Evolutionary conservation across 1,140 invertebrate genomes (phyloP), one percentile per base, ranked within the genome.

Genomic region (Harpegnathos saltator): DNA sequence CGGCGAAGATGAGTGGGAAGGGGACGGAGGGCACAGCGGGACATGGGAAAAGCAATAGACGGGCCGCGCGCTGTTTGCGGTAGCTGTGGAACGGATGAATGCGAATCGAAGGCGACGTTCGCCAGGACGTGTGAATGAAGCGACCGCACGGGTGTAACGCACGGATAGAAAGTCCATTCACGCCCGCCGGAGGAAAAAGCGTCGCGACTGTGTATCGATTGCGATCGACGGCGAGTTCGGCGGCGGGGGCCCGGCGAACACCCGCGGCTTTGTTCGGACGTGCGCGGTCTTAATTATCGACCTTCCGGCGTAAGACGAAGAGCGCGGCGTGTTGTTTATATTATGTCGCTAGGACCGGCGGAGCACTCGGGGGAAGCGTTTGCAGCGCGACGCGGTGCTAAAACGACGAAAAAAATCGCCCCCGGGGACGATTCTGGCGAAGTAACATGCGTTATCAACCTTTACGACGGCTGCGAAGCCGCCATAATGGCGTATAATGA

Each of bases 81-180:
- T 50, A 17, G 22, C 24, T 22, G 24, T 33, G 22, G 66, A 83
- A 84, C 48, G 82, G 72, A 83, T 68, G 73, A 85, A 85, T 68
- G 80, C 66, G 19, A 52, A 85, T 86, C 85, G 83, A 85, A 86
- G 56, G 63, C 82, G 71, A 38, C n/a, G 15, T 58, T 44, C 26
- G 74, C 22, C 33, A 65, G 24, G 48, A 83, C 81, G 73, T 87
- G 86, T 86, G 80, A 87, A 87, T 87, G 86, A 87, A 86, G 69
- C 58, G 77, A n/a, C 29, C 59, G n/a, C n/a, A n/a, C n/a, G 52
- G 56, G 52, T 52, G 72, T 71, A 83, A 82, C 44, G 50, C n/a
- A n/a, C 52, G 61, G 48, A 83, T 78, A 86, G 85, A 78, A 87
- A 87, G 81, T 69, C 77, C 85, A 87, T 87, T 87, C 86, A 87